Conservation (phyloP, 2,797 vertebrate genomes). For the Esox lucius region DNA sequence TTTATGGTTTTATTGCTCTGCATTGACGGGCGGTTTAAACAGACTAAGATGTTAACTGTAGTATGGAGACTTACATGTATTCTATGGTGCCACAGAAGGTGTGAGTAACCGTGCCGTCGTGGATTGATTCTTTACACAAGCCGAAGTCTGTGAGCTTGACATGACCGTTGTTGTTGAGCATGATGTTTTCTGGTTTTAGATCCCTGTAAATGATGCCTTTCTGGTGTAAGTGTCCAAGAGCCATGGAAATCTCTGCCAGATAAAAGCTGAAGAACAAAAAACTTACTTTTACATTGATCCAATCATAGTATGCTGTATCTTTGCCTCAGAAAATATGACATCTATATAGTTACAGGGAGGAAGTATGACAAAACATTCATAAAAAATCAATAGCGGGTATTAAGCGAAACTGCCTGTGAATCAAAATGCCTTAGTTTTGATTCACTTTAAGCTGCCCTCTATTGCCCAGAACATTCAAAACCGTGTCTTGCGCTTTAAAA, state of each 20-base stretch:
- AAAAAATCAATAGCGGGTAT: neutral
- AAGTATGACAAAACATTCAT: neutral
- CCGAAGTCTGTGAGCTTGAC: conserved; percentile 90
- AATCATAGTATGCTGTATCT: too few relatives aligned
- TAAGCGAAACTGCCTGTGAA: too few relatives aligned
- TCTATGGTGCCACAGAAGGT: conserved; percentile 93
- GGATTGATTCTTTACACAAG: conserved; percentile 90
- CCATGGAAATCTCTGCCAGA: conserved; percentile 90
- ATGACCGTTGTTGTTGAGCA: conserved; percentile 91
- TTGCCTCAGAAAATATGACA: neutral
- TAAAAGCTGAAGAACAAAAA: conserved; percentile 77
- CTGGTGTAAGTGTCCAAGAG: conserved; percentile 88
- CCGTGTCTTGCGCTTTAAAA: neutral
- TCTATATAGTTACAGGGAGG: neutral
- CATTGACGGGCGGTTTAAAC: neutral
- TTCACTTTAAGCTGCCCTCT: neutral
- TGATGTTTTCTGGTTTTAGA: conserved; percentile 85
- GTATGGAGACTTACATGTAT: conserved; percentile 82
- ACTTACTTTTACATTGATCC: neutral
- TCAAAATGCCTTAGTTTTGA: neutral
- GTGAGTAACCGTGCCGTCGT: conserved; percentile 88
- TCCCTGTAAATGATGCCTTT: conserved; percentile 86
- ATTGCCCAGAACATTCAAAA: neutral
- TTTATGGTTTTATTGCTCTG: too few relatives aligned
- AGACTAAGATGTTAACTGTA: neutral